Conservation (phyloP, 1,140 invertebrate genomes). For the Dinoponera quadriceps region DNA sequence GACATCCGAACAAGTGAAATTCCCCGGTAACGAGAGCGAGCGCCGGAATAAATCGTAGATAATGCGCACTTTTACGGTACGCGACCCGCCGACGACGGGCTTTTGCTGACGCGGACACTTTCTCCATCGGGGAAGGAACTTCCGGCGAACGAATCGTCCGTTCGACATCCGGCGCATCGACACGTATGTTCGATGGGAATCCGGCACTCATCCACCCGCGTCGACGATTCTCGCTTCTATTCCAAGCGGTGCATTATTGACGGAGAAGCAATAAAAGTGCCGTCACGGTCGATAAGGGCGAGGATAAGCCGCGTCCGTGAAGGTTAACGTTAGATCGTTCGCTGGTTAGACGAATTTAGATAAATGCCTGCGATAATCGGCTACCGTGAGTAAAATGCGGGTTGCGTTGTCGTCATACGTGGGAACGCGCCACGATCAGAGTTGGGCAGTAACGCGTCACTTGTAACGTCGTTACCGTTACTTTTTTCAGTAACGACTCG, state of each 20-base stretch:
- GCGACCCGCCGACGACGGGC: slow-evolving; percentile 8
- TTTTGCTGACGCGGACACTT: slow-evolving; percentile 20
- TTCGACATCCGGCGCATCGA: slow-evolving; percentile 17
- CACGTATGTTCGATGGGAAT: slow-evolving; percentile 37
- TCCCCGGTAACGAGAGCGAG: slow-evolving; percentile 7
- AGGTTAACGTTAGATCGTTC: not conserved
- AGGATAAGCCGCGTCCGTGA: not conserved
- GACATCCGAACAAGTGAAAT: not conserved
- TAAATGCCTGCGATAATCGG: not conserved
- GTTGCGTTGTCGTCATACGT: no score
- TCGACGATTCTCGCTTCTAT: slow-evolving; percentile 6
- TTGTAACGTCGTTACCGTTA: no score
- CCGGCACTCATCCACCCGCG: not conserved
- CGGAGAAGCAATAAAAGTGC: slow-evolving; percentile 75
- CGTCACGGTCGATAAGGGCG: slow-evolving; percentile 55
- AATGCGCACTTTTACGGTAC: slow-evolving; percentile 1
- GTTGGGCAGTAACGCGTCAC: no score
- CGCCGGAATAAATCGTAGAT: not conserved
- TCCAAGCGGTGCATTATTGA: slow-evolving; percentile 58
- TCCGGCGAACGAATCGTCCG: slow-evolving; percentile 19
- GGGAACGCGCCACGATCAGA: no score
- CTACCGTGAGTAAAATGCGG: no score
- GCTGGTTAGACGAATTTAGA: slow-evolving; percentile 8
- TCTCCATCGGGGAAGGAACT: slow-evolving; percentile 25
- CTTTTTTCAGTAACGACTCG: no score